Evolutionary conservation across 2,797 vertebrate species (phyloP), one percentile per base, ranked within the genome.

Genomic region (Lacerta bilineata): DNA sequence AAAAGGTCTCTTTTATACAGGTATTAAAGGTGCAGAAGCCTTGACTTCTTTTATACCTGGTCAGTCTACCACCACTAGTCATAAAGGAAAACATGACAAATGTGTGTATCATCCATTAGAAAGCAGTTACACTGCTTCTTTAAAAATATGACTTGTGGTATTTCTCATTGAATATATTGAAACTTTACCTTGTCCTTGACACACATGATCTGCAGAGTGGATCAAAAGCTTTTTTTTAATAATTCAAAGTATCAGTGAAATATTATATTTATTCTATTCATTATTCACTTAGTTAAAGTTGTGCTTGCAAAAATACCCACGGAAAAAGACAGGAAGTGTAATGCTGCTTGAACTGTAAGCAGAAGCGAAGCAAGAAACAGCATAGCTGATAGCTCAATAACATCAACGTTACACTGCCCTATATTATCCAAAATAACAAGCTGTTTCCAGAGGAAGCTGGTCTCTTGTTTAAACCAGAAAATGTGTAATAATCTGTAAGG

Each of bases 271-370:
- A 77, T n/a, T 43, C 74, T 33, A 25, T 46, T 68, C 10, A 69
- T 69, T 79, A 68, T 46, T 36, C 43, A 69, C 39, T 5, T 59
- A 23, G 13, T 85, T 85, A 68, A 20, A 79, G 64, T 33, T 41
- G 4, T 25, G 69, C n/a, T 46, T 46, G 9, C 29, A 29, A 39
- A 78, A 20, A 78, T 46, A 64, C 10, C 39, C 18, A 46, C 10
- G 85, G 87, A 55, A 1, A 59, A 15, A 78, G 18, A 39, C 82
- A 69, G 41, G 55, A 92, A 85, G 71, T 9, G 1, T 39, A 78
- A 80, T 64, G 46, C 72, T 79, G 6, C 85, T 80, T 88, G 50
- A 87, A 80, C 25, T 41, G 8, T 75, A 66, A 82, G 33, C 25
- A 80, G 84, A 85, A 88, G n/a, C 18, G 66, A 84, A 76, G 20